These are phyloP conservation scores for Plestiodon gilberti DNA, from an alignment of 2,113 vertebrate genomes.

Conservation along the genomic window DNA sequence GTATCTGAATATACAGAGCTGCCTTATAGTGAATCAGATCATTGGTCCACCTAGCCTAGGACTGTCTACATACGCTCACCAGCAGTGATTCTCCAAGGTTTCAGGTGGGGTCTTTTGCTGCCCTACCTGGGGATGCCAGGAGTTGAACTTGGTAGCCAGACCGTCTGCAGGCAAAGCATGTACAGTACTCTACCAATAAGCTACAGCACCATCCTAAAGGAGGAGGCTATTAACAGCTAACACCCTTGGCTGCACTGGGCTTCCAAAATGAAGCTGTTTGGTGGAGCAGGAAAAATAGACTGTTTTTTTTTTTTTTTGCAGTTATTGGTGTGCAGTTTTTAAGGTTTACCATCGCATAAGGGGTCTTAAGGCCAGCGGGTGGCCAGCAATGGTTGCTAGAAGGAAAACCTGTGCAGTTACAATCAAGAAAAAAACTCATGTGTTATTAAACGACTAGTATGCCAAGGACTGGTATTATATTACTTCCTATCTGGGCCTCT, in stretches of 20 bases:
- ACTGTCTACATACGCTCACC: too few relatives aligned
- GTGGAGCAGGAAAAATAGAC: not conserved
- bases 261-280: not conserved
- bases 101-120: too few relatives aligned
- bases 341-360: not conserved
- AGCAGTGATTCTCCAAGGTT: too few relatives aligned
- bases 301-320: not conserved
- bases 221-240: not conserved
- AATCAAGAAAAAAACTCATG: slow-evolving; percentile 1
- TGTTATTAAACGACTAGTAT: slow-evolving; percentile 14
- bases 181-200: too few relatives aligned
- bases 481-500: slow-evolving; percentile 6
- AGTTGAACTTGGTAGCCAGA: too few relatives aligned
- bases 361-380: too few relatives aligned
- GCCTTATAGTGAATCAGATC: too few relatives aligned
- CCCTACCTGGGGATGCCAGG: too few relatives aligned
- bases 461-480: slow-evolving; percentile 10
- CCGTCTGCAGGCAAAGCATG: too few relatives aligned
- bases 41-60: too few relatives aligned
- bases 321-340: not conserved
- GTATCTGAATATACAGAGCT: too few relatives aligned
- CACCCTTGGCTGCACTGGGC: not conserved
- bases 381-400: not conserved
- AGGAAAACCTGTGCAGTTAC: slow-evolving; percentile 4
- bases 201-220: too few relatives aligned